Conservation (phyloP, 1,140 invertebrate genomes). For the Bombus impatiens region DNA sequence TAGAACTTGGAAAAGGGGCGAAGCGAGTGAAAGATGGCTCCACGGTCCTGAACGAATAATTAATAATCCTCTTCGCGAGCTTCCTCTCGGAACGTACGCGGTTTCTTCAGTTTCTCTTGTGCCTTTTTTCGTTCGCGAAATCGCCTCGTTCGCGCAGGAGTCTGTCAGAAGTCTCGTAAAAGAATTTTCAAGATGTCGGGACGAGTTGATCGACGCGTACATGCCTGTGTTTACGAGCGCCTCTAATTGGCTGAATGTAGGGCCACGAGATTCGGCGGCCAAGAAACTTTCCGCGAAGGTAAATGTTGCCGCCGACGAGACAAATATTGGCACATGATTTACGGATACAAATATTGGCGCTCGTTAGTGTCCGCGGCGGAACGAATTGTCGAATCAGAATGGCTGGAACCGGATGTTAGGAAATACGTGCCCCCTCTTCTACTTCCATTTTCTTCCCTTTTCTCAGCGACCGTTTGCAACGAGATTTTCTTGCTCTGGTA, state of each 20-base stretch:
- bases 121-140: background rate
- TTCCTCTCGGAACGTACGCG: background rate
- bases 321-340: constrained; percentile 66
- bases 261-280: background rate
- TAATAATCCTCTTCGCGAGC: constrained; percentile 54
- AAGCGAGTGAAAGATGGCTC: constrained; percentile 27
- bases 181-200: background rate
- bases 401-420: constrained; percentile 13
- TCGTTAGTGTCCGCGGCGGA: constrained; percentile 55
- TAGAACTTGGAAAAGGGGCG: background rate
- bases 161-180: background rate
- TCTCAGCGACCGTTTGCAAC: background rate
- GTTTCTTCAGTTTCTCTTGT: background rate
- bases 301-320: constrained; percentile 56
- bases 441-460: constrained; percentile 26
- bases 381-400: constrained; percentile 58
- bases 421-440: background rate
- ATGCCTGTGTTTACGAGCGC: background rate
- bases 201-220: background rate
- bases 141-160: background rate
- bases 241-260: constrained; percentile 38
- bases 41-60: constrained; percentile 54
- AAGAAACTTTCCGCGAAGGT: constrained; percentile 49
- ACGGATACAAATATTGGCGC: constrained; percentile 69
- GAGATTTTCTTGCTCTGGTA: background rate